Base-by-base conservation (phyloP, 2,113 vertebrate genomes). In the Pelusios castaneus region DNA sequence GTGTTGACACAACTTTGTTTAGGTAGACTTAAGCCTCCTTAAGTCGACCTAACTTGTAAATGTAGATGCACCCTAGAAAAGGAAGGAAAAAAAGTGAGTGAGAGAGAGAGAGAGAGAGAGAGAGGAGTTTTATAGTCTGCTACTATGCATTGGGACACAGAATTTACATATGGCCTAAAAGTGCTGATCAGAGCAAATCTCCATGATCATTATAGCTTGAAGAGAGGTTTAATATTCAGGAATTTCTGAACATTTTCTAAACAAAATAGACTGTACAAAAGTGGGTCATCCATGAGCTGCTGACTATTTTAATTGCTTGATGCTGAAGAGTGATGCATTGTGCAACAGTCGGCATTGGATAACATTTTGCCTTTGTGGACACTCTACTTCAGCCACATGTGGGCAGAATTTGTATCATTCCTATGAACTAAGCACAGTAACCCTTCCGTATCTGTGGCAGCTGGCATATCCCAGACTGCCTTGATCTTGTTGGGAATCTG, bases 161-260 rank as follows among this genome's bases (percentile, higher is more conserved):
- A 43, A 96, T 96, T 97, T 94, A 92, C 82, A 93, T 87, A 92
- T 89, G 80, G 87, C 91, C 92, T 95, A 80, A 96, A 98, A 96
- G 88, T 95, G 92, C 93, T 95, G 93, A 93, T 94, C 91, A 79
- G 84, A 94, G 82, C 93, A 94, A 83, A 95, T 95, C 95, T 96
- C 92, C 88, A 41, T 79, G 84, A 92, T 97, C 90, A 82, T 91
- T 95, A 91, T 95, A 93, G 94, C 96, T 95, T 89, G 87, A 88
- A 96, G 91, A 94, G 84, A 89, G 88, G 87, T 89, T 95, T 95
- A 96, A 89, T 85, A 88, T 96, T 97, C 92, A 91, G 84, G 90
- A 90, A 88, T 91, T 88, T 92, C 92, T 93, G 27, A 90, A 89
- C 85, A 84, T 79, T 94, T 29, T 8, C 95, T 89, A 94, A 97